Base-by-base conservation (phyloP, 2,797 vertebrate genomes). In the Onychomys torridus region DNA sequence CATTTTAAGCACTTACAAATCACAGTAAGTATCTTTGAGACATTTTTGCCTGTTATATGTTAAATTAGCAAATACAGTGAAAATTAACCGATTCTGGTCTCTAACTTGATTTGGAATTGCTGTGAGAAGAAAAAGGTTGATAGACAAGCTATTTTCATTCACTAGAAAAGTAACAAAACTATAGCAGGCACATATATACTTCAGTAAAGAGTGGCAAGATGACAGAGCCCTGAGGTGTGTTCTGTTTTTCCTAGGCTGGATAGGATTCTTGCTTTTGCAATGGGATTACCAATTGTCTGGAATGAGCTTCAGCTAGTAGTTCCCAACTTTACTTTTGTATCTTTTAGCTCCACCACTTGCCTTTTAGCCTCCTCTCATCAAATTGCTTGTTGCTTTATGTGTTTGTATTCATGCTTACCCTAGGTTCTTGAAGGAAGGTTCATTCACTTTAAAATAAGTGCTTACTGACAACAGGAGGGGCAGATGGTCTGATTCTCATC, bases 81-180 rank as follows among this genome's bases (percentile, higher is more conserved):
- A 59, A 88, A 32, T 59, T 59, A 89, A 71, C 40, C 87, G 52
- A 95, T 91, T 97, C 43, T 85, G 5, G 82, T 93, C 4, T 91
- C 73, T 95, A n/a, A 83, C 52, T 91, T 96, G 91, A 91, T 96
- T 94, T 97, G 52, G 43, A 96, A 77, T 91, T 89, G 59, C 94
- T 27, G 59, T 78, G 49, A 82, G 34, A 89, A 93, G 69, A 63
- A 78, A 79, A 91, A 91, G 34, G 77, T 95, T 90, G 73, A 63
- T 69, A 10, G 57, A 55, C 90, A 91, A 55, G 8, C 16, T 93
- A 6, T 75, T 81, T 46, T 97, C 93, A 43, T 92, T 95, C 49
- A 76, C 52, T 96, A 81, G 52, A 96, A 92, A 91, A 88, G 25
- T 91, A 92, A 61, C 49, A 71, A 71, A 95, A 85, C 21, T 13